phyloP scores from a whole-genome alignment of 2,113 vertebrate genomes.

The Nycticryphes semicollaris region DNA sequence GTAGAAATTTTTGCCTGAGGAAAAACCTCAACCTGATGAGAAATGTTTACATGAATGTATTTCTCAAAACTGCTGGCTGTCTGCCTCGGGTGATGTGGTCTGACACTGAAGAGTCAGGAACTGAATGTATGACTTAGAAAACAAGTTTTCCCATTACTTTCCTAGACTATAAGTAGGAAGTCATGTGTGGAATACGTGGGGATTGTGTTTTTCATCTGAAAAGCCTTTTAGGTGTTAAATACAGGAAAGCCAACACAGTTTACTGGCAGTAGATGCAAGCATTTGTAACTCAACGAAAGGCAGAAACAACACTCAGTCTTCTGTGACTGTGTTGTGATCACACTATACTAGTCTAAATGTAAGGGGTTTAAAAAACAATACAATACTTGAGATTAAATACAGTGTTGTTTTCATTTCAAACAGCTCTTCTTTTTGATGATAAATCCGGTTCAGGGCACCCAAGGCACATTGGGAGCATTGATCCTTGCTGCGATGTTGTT shows the following conservation, averaged over 20 bases:
- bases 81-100: neutral
- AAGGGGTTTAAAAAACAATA: neutral
- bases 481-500: constrained; percentile 93
- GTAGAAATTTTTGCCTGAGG: constrained; percentile 46
- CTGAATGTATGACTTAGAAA: neutral
- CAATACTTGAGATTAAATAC: neutral
- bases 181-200: neutral
- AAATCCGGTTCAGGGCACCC: constrained; percentile 87
- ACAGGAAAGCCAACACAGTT: neutral
- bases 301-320: neutral
- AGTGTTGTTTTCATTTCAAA: constrained; percentile 7
- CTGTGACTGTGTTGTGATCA: neutral
- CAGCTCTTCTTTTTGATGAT: constrained; percentile 93
- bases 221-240: neutral
- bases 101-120: neutral
- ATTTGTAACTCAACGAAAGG: neutral
- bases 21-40: neutral
- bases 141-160: neutral
- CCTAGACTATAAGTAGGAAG: neutral
- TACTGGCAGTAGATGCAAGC: neutral
- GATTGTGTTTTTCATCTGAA: neutral
- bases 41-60: neutral
- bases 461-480: constrained; percentile 95
- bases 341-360: neutral
- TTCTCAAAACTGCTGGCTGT: neutral